Evolutionary conservation across 2,797 vertebrate species (phyloP).

Genomic region (Eleutherodactylus coqui): DNA sequence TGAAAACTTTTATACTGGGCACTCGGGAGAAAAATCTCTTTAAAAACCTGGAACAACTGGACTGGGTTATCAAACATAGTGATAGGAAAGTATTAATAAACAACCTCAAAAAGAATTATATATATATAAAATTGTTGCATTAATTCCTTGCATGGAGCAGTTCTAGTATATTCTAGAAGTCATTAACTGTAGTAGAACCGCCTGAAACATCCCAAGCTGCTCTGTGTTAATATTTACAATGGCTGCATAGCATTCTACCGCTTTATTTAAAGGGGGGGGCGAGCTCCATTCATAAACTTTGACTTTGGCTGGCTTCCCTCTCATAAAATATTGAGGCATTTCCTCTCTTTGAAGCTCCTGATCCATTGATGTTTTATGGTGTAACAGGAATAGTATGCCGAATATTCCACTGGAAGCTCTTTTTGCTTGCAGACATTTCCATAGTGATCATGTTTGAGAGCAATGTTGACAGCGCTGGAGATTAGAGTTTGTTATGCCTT

Average conservation of each 20-base stretch:
- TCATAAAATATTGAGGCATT: constrained; percentile 36
- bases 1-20: background rate
- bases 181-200: background rate
- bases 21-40: background rate
- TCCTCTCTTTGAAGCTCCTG: constrained; percentile 48
- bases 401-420: constrained; percentile 49
- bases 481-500: constrained; percentile 44
- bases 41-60: too few species aligned
- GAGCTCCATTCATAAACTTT: constrained; percentile 49
- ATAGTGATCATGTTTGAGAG: constrained; percentile 37
- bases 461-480: constrained; percentile 54
- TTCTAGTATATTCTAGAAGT: background rate
- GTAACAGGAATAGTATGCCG: constrained; percentile 20
- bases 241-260: background rate
- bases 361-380: constrained; percentile 48
- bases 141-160: too few species aligned
- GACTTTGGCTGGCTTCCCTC: background rate
- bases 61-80: background rate
- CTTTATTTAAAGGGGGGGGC: constrained; percentile 14
- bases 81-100: background rate
- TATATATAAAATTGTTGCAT: too few species aligned
- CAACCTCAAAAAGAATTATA: too few species aligned
- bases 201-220: constrained; percentile 8
- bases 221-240: constrained; percentile 35
- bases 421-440: constrained; percentile 41